phyloP scores from a whole-genome alignment of 2,888 invertebrate genomes.

The Stenodema calcarata region DNA sequence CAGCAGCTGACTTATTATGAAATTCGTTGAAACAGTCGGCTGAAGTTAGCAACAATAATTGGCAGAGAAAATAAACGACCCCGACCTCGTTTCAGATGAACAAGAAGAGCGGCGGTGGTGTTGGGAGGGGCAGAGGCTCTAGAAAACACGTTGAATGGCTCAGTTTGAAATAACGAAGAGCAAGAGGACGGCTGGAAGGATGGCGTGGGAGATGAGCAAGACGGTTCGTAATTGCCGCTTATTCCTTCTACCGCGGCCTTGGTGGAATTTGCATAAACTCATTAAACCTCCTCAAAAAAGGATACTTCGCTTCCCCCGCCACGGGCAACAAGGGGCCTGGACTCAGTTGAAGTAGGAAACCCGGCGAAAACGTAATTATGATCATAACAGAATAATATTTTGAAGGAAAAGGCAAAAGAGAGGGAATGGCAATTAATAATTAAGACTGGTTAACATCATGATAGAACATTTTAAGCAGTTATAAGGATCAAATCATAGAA shows the following conservation, averaged over 20 bases:
- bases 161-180: background rate
- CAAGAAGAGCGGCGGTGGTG: background rate
- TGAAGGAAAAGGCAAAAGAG: background rate
- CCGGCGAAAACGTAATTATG: constrained; percentile 24
- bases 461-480: constrained; percentile 24
- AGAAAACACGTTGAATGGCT: background rate
- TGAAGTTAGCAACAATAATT: background rate
- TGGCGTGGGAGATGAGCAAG: background rate
- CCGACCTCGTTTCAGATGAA: background rate
- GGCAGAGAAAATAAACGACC: background rate
- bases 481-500: constrained; percentile 14
- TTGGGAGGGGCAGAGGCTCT: background rate
- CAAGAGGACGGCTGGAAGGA: background rate
- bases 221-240: constrained; percentile 10
- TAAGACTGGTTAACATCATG: constrained; percentile 18
- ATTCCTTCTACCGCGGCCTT: background rate
- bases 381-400: constrained; percentile 41
- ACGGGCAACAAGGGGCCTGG: background rate
- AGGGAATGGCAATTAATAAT: constrained; percentile 9
- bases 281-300: constrained; percentile 11
- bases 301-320: background rate
- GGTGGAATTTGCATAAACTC: constrained; percentile 24
- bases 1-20: background rate
- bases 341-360: background rate
- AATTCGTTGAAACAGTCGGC: background rate